Base-by-base conservation (phyloP, 2,113 vertebrate species). In the Potamarius usumacintae region DNA sequence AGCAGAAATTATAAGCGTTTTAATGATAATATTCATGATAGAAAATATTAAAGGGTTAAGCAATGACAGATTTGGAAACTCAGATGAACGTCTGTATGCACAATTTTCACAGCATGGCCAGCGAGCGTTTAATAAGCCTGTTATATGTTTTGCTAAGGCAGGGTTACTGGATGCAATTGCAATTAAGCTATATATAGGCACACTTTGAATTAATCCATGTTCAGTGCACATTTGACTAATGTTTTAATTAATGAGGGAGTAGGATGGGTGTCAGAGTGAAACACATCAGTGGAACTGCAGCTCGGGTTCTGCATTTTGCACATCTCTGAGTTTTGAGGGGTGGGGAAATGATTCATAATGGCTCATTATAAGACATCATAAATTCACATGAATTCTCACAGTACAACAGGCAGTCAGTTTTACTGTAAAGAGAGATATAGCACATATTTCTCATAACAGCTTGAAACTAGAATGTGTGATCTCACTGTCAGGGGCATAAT, bases 181-280 rank as follows among this genome's bases (percentile, higher is more conserved):
- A 60, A 9, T 62, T 15, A 50, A 62, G 79, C n/a, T 48, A 65
- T 65, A 53, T 85, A 30, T 77, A 30, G 58, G 4, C 5, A 12
- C 53, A 72, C 34, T 72, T 69, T 9, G 18, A 74, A 76, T 63
- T 76, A 82, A 27, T 60, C 42, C 6, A 5, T 76, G 80, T 67
- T 30, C 34, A 30, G 22, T n/a, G 67, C 48, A 58, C 42, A 15
- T 67, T 53, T 55, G 77, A 67, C 52, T 86, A 34, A 34, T 30
- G 71, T 65, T 87, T 53, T 50, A 57, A 84, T 30, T 67, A 78
- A 78, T 83, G 77, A 77, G 69, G n/a, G 58, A 42, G 30, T 27
- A 27, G 55, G 53, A 82, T 22, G 34, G 15, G 22, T 25, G n/a
- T 78, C 74, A 82, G 55, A 34, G 17, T 82, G 67, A 87, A 63